These are phyloP conservation scores for Sebastiscus tertius DNA, from an alignment of 2,797 vertebrate species.

Conservation along the genomic window DNA sequence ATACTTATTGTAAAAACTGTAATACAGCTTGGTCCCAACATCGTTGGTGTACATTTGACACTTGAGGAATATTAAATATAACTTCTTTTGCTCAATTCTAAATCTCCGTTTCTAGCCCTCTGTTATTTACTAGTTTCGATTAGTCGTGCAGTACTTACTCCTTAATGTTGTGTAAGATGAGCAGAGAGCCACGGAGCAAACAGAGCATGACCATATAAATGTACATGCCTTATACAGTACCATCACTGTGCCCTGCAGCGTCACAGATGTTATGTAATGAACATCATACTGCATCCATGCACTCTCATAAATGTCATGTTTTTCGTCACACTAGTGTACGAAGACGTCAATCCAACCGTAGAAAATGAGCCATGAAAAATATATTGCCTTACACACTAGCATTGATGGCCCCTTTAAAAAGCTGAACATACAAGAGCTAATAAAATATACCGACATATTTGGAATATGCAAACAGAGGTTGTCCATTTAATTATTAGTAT, in stretches of 20 bases:
- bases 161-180: slow-evolving; percentile 5
- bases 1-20: too few relatives aligned
- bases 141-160: background rate
- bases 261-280: slow-evolving; percentile 59
- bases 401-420: background rate
- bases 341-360: slow-evolving; percentile 17
- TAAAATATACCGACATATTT: background rate
- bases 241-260: slow-evolving; percentile 50
- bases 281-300: slow-evolving; percentile 25
- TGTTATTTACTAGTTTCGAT: background rate
- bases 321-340: slow-evolving; percentile 30
- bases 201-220: slow-evolving; percentile 29
- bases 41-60: background rate
- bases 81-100: background rate
- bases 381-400: background rate
- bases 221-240: slow-evolving; percentile 13
- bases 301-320: slow-evolving; percentile 48
- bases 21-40: background rate
- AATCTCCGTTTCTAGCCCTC: background rate
- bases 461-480: background rate
- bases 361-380: slow-evolving; percentile 1
- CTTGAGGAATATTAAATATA: background rate
- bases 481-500: background rate
- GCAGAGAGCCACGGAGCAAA: slow-evolving; percentile 25
- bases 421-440: background rate